phyloP scores from a whole-genome alignment of 2,888 invertebrate genomes.

The Drosophila phalerata region DNA sequence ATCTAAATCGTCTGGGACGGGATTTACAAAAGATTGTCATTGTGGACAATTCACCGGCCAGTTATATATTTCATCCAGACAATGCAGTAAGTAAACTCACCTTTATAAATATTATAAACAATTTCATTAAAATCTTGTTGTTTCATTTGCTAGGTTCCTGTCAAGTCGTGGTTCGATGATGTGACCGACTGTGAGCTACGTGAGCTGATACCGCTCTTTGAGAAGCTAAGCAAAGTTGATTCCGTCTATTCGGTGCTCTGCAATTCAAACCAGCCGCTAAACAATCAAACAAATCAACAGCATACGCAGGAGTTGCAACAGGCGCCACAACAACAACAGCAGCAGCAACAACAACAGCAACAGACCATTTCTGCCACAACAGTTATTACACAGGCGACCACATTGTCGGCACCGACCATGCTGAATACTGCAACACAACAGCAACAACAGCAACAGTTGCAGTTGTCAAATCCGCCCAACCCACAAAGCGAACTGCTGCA shows the following conservation, averaged over 20 bases:
- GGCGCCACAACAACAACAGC: constrained; percentile 74
- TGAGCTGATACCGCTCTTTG: constrained; percentile 99
- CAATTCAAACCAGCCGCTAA: constrained; percentile 94
- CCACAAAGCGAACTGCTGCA: constrained; percentile 84
- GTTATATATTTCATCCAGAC: constrained; percentile 99
- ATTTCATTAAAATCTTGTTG: neutral
- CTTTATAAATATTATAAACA: neutral
- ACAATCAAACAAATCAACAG: constrained; percentile 82
- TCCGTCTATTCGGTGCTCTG: constrained; percentile 98
- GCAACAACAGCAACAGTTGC: constrained; percentile 63
- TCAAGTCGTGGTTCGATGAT: constrained; percentile 99
- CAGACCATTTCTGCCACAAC: constrained; percentile 84
- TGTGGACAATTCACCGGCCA: constrained; percentile 99
- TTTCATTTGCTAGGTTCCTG: constrained; percentile 91
- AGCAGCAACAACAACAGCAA: constrained; percentile 82
- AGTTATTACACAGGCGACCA: constrained; percentile 84
- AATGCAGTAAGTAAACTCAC: constrained; percentile 94
- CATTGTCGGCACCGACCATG: constrained; percentile 82
- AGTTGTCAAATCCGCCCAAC: constrained; percentile 85
- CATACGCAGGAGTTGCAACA: constrained; percentile 67
- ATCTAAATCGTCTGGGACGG: constrained; percentile 98
- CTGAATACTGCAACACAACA: constrained; percentile 65
- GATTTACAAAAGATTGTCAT: constrained; percentile 98
- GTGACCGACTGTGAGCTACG: constrained; percentile 98
- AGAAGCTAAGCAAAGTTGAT: constrained; percentile 98